These are phyloP conservation scores for Catonia carolina DNA, from an alignment of 2,888 invertebrate species.

Conservation along the genomic window DNA sequence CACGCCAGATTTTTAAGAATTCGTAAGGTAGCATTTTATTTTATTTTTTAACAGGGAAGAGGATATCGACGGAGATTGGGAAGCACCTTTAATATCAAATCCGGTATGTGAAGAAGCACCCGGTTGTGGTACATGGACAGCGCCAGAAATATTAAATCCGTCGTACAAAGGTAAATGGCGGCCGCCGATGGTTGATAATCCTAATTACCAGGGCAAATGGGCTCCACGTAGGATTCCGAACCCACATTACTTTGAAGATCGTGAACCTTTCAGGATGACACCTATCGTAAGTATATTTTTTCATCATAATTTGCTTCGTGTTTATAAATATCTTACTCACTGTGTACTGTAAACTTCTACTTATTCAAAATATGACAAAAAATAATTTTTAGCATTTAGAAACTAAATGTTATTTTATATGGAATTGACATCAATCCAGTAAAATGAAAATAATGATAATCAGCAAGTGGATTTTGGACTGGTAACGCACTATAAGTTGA, in stretches of 20 bases:
- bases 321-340: neutral
- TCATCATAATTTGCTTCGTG: neutral
- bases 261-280: slow-evolving; percentile 75
- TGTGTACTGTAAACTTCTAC: neutral
- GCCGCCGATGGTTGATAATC: slow-evolving; percentile 82
- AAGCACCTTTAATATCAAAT: slow-evolving; percentile 87
- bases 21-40: too few species aligned
- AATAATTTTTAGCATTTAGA: too few species aligned
- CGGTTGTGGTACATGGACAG: slow-evolving; percentile 89
- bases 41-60: slow-evolving; percentile 58
- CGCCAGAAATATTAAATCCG: slow-evolving; percentile 81
- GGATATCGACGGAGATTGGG: slow-evolving; percentile 99
- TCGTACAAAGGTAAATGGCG: slow-evolving; percentile 91
- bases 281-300: slow-evolving; percentile 67
- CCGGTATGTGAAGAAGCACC: slow-evolving; percentile 69
- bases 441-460: too few species aligned
- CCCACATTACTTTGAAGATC: slow-evolving; percentile 88
- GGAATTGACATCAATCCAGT: too few species aligned
- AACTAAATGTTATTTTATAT: too few species aligned
- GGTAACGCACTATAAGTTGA: too few species aligned
- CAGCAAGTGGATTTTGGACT: too few species aligned
- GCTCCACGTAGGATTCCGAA: slow-evolving; percentile 77
- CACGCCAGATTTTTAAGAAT: too few species aligned
- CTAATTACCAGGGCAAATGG: slow-evolving; percentile 96
- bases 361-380: neutral